Base-by-base conservation (phyloP, 2,797 vertebrate genomes). In the Pogonophryne albipinna region DNA sequence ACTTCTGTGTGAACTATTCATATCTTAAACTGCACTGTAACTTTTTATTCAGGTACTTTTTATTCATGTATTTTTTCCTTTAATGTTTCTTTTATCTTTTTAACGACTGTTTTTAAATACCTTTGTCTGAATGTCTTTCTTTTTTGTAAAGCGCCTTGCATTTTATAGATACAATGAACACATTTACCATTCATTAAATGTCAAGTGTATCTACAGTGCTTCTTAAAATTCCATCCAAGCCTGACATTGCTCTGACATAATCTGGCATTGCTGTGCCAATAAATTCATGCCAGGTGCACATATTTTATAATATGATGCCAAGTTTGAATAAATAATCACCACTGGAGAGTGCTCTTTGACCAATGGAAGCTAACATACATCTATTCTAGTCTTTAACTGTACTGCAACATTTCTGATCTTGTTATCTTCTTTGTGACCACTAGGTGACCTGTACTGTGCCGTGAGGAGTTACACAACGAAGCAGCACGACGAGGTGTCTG, bases 401-500 rank as follows among this genome's bases (percentile, higher is more conserved):
- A 20, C 7, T 50, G 20, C 27, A 46, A 3, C 34, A 38, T 51
- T 13, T 2, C 50, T 50, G 7, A 78, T 0, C 23, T 13, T 38
- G 16, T 13, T 4, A 50, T n/a, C n/a, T n/a, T n/a, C n/a, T n/a
- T n/a, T n/a, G n/a, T n/a, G n/a, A n/a, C n/a, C n/a, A n/a, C n/a
- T n/a, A n/a, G n/a, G 91, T 34, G 53, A 65, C 52, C 78, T 95
- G 27, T 97, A 97, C 89, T 97, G 94, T 0, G 93, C 95, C 0
- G 87, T 88, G 19, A 91, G 42, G 44, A 91, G 86, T 74, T 98
- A 96, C 0, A 72, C 91, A 0, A 82, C 95, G 0, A 94, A 91
- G 65, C 91, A 93, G 2, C 47, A 64, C 0, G 97, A 99, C 0
- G 98, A 99, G 90, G 86, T 99, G 41, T 95, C 97, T 0, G 93